Percentiles rank a stretch among this genome's conserved stretches.
Conservation (phyloP, 2,113 vertebrate species). For the Psittacus erithacus region DNA sequence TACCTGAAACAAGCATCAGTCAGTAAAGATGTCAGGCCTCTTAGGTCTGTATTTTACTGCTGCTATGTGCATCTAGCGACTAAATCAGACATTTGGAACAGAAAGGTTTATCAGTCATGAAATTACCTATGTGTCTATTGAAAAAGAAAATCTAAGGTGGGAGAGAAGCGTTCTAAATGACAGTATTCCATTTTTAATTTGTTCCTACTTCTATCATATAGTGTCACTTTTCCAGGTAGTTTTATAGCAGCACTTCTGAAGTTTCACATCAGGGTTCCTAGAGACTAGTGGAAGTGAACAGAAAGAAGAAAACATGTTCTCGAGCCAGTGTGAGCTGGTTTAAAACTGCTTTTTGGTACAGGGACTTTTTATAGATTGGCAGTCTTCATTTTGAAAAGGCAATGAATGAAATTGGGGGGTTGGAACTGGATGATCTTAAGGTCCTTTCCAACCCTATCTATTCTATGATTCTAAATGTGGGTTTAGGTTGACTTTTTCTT, state of each 20-base stretch:
- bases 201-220: neutral
- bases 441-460: no score
- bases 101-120: neutral
- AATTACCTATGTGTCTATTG: neutral
- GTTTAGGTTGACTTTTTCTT: neutral
- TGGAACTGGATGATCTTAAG: no score
- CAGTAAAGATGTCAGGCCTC: neutral
- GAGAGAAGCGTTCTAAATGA: neutral
- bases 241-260: neutral
- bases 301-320: neutral
- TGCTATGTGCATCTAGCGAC: neutral
- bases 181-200: neutral
- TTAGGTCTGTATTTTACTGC: neutral
- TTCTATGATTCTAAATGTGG: no score
- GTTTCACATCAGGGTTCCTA: neutral
- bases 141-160: neutral
- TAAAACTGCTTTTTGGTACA: neutral
- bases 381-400: neutral
- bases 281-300: neutral
- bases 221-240: neutral
- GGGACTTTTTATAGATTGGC: neutral
- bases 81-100: neutral
- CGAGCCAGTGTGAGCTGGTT: neutral
- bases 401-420: neutral
- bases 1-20: neutral